These are phyloP conservation scores for Lucilia sericata DNA, from an alignment of 1,140 invertebrate genomes.

Conservation along the genomic window DNA sequence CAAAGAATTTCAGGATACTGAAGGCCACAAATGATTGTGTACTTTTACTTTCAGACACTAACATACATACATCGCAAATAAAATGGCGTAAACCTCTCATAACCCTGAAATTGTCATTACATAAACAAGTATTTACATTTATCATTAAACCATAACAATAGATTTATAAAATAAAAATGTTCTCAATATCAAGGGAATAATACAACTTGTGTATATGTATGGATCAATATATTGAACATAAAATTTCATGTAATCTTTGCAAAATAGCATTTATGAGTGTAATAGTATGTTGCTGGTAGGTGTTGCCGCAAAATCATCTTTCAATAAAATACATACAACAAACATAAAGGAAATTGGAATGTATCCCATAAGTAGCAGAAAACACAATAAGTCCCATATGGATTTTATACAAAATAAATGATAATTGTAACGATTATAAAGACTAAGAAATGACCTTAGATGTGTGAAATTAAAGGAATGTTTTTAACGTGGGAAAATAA, in stretches of 20 bases:
- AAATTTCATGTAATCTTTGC: neutral
- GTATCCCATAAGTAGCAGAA: slow-evolving; percentile 25
- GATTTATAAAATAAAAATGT: no score
- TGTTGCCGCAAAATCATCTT: neutral
- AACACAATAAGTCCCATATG: slow-evolving; percentile 12
- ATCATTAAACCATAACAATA: no score
- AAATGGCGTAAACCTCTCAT: no score
- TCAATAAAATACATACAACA: neutral
- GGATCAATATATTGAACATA: slow-evolving; percentile 21
- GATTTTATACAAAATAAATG: slow-evolving; percentile 20
- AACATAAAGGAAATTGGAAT: neutral
- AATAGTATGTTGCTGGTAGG: neutral
- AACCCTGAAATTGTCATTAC: no score
- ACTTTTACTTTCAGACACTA: no score
- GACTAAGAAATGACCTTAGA: neutral
- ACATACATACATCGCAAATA: no score
- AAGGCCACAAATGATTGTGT: no score
- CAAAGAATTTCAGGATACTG: no score
- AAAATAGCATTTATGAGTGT: neutral
- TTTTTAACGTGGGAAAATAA: slow-evolving; percentile 25
- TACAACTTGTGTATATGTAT: no score
- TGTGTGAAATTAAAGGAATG: neutral
- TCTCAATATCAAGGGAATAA: no score
- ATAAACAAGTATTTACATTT: no score
- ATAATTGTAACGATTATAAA: slow-evolving; percentile 30